phyloP scores from a whole-genome alignment of 2,113 vertebrate species.

The Petaurus breviceps region DNA sequence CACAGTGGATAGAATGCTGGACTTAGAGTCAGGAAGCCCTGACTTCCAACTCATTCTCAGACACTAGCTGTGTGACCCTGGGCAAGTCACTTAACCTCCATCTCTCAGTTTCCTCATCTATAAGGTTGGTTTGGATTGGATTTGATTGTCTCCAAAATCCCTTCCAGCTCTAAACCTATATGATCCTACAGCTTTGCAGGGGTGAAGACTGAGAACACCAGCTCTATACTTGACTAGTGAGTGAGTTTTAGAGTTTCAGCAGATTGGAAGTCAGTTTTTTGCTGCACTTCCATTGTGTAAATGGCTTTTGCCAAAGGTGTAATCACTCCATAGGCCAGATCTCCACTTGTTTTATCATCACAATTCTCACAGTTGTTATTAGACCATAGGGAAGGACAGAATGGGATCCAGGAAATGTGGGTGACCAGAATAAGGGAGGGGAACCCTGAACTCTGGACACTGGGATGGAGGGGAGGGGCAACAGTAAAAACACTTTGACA shows the following conservation, averaged over 20 bases:
- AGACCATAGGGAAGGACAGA: neutral
- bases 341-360: neutral
- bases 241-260: neutral
- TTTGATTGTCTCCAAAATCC: neutral
- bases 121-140: neutral
- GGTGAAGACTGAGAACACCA: neutral
- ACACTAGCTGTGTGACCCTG: neutral
- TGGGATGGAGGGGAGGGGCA: neutral
- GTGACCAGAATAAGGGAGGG: neutral
- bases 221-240: neutral
- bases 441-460: neutral
- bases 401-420: neutral
- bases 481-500: neutral
- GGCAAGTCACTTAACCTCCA: neutral
- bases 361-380: neutral
- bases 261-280: neutral
- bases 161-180: neutral
- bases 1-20: neutral
- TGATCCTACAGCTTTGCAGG: neutral
- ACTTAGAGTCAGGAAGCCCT: neutral
- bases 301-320: neutral
- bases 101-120: neutral
- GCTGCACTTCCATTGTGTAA: neutral
- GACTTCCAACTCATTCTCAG: neutral
- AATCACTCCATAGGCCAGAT: neutral